A percentile compares a stretch with the other conserved stretches of the same genome.
Conservation (phyloP, 2,113 vertebrate genomes). For the Chaetodon auriga region DNA sequence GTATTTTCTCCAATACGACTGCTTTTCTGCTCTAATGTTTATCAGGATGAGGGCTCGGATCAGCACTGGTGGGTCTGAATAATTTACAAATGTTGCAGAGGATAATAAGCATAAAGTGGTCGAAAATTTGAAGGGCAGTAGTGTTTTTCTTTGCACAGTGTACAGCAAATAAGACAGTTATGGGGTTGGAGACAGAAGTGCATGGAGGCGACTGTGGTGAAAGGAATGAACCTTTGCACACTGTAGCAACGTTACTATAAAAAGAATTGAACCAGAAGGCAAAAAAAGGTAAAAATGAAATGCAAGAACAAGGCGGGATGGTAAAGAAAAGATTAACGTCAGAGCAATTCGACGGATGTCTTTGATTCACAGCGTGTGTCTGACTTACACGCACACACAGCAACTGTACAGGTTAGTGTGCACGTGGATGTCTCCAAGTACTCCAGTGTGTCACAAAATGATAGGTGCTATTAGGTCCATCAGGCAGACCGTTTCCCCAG, state of each 20-base stretch:
- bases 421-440: not conserved
- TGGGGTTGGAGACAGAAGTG: not conserved
- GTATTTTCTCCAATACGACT: slow-evolving; percentile 14
- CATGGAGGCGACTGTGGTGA: not conserved
- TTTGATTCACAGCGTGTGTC: slow-evolving; percentile 34
- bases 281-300: not conserved
- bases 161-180: not conserved
- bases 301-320: not conserved
- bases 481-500: slow-evolving; percentile 61
- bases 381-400: not conserved
- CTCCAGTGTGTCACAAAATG: slow-evolving; percentile 43
- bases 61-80: slow-evolving; percentile 52
- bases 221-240: slow-evolving; percentile 28
- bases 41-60: slow-evolving; percentile 8
- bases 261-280: slow-evolving; percentile 24
- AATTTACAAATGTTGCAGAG: slow-evolving; percentile 56
- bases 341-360: slow-evolving; percentile 16
- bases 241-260: not conserved
- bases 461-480: slow-evolving; percentile 54
- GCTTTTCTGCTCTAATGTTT: slow-evolving; percentile 39
- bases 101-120: slow-evolving; percentile 37
- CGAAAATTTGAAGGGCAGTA: not conserved
- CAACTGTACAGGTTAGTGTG: not conserved
- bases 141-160: slow-evolving; percentile 5
- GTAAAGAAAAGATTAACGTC: slow-evolving; percentile 41